These are phyloP conservation scores for Agrochola litura DNA, from an alignment of 2,888 invertebrate genomes.

Conservation along the genomic window DNA sequence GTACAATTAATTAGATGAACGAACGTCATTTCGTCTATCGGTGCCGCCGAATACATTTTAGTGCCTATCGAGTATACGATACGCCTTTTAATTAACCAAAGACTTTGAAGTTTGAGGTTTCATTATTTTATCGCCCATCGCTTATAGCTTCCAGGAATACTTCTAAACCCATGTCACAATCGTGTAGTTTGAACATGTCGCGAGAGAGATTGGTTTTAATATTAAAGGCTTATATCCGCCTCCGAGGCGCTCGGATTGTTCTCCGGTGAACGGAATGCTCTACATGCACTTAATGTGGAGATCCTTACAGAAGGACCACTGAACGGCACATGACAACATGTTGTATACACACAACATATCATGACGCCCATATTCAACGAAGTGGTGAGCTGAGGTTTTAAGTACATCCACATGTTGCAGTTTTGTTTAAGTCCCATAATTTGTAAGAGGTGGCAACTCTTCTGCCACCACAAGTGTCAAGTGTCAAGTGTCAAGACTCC, in stretches of 20 bases:
- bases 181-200: slow-evolving; percentile 66
- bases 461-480: not conserved
- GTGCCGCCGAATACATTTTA: not conserved
- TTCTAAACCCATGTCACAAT: slow-evolving; percentile 58
- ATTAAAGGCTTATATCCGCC: slow-evolving; percentile 77
- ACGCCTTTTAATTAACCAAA: not conserved
- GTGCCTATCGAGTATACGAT: not conserved
- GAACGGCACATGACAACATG: too few relatives aligned
- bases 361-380: too few relatives aligned
- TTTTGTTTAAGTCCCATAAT: too few relatives aligned
- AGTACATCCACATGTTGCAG: not conserved
- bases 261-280: slow-evolving; percentile 43
- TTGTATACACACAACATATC: too few relatives aligned
- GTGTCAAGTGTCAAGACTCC: not conserved
- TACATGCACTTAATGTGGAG: slow-evolving; percentile 23
- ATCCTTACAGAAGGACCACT: slow-evolving; percentile 10
- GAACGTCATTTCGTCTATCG: too few relatives aligned
- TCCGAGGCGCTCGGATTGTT: slow-evolving; percentile 54
- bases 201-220: slow-evolving; percentile 72
- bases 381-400: too few relatives aligned
- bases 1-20: not conserved
- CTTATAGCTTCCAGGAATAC: slow-evolving; percentile 15
- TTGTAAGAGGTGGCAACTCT: not conserved
- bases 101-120: not conserved
- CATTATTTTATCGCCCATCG: slow-evolving; percentile 1